Conservation (phyloP, 1,140 invertebrate species). For the Brachionus sp. region DNA sequence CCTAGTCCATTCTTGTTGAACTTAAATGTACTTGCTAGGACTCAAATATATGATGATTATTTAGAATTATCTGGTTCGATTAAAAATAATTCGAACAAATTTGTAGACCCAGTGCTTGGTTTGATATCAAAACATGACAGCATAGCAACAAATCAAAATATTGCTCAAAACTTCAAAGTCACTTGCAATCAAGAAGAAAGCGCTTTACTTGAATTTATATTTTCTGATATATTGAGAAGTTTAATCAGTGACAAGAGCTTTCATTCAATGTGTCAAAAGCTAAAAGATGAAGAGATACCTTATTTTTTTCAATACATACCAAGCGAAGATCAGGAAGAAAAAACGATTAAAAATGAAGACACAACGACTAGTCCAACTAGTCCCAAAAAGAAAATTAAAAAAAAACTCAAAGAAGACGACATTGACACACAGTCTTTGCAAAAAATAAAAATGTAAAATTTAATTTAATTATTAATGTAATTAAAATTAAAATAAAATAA, state of each 20-base stretch:
- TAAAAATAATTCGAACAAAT: slow-evolving; percentile 27
- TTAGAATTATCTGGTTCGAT: slow-evolving; percentile 53
- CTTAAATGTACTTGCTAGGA: slow-evolving; percentile 57
- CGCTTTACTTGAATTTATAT: slow-evolving; percentile 32
- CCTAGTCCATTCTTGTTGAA: slow-evolving; percentile 56
- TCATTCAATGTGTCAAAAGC: slow-evolving; percentile 52
- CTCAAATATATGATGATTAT: slow-evolving; percentile 56
- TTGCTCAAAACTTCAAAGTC: background rate
- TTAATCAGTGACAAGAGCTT: slow-evolving; percentile 56
- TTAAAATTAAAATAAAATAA: slow-evolving; percentile 46
- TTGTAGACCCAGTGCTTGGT: background rate
- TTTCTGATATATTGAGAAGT: slow-evolving; percentile 49
- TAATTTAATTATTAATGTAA: background rate
- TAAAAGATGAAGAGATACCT: slow-evolving; percentile 54
- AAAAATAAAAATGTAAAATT: background rate
- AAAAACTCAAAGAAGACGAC: background rate
- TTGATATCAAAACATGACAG: background rate
- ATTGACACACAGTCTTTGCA: background rate
- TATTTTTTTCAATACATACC: slow-evolving; percentile 49
- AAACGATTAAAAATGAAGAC: background rate
- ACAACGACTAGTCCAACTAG: background rate
- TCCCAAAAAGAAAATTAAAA: background rate
- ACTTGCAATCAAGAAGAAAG: slow-evolving; percentile 37
- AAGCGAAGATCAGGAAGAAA: slow-evolving; percentile 7
- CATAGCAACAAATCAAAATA: background rate